phyloP scores from a whole-genome alignment of 1,140 invertebrate genomes.

The Drosophila equinoxialis region DNA sequence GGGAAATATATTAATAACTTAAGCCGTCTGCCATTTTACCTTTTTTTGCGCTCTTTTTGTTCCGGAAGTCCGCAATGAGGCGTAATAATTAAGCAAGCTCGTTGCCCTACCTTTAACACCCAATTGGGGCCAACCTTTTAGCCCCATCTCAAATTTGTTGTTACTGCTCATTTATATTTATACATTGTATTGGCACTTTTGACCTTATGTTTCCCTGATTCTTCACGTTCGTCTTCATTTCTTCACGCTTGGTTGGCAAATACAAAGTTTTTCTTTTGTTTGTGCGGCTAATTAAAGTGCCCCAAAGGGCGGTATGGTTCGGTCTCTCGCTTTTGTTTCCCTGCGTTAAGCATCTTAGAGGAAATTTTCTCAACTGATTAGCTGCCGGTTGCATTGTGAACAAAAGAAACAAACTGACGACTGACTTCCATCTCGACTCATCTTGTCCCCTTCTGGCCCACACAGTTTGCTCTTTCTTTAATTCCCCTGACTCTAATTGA shows the following conservation, averaged over 20 bases:
- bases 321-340: conserved; percentile 55
- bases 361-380: conserved; percentile 76
- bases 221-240: conserved; percentile 28
- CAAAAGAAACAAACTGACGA: conserved; percentile 39
- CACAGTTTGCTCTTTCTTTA: conserved; percentile 44
- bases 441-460: not conserved
- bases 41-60: conserved; percentile 11
- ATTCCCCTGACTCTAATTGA: conserved; percentile 27
- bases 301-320: conserved; percentile 57
- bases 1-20: conserved; percentile 63
- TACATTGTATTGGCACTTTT: conserved; percentile 76
- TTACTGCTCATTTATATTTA: conserved; percentile 61
- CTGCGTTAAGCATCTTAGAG: conserved; percentile 45
- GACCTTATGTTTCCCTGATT: conserved; percentile 47
- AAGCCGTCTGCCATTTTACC: conserved; percentile 56
- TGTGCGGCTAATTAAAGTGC: conserved; percentile 69
- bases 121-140: not conserved
- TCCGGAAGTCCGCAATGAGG: conserved; percentile 42
- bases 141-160: not conserved
- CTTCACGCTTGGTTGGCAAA: conserved; percentile 15
- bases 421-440: conserved; percentile 8
- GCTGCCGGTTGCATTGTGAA: conserved; percentile 63
- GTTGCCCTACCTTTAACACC: not conserved
- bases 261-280: conserved; percentile 61
- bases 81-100: conserved; percentile 61